phyloP scores from a whole-genome alignment of 1,140 invertebrate genomes.

The Brachionus koreanus region DNA sequence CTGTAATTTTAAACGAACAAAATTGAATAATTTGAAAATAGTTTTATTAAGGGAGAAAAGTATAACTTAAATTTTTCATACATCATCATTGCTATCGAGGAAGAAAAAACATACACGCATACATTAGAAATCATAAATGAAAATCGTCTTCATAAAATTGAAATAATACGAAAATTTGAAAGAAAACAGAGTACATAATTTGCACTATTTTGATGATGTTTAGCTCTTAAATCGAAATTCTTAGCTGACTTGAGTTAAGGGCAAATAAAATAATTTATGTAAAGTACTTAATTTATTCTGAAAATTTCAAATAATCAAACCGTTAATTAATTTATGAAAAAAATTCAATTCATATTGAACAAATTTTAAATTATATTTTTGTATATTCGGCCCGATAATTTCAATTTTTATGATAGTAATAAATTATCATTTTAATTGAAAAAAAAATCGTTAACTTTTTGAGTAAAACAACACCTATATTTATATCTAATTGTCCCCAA shows the following conservation, averaged over 20 bases:
- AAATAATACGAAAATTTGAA: background rate
- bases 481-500: no score
- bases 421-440: background rate
- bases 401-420: constrained; percentile 1
- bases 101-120: background rate
- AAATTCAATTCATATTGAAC: constrained; percentile 4
- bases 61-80: background rate
- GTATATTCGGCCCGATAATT: background rate
- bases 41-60: background rate
- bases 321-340: background rate
- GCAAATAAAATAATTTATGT: constrained; percentile 4
- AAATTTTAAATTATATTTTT: background rate
- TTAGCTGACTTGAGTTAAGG: background rate
- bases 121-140: background rate
- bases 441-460: no score
- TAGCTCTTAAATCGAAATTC: background rate
- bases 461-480: no score
- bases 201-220: background rate
- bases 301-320: background rate
- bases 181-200: background rate
- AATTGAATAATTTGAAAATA: background rate
- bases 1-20: background rate
- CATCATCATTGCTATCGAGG: background rate
- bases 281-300: background rate
- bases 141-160: background rate